Percentiles rank a stretch among this genome's conserved stretches.
These are phyloP conservation scores for Micronycteris hirsuta DNA, from an alignment of 2,113 vertebrate species.

Conservation along the genomic window DNA sequence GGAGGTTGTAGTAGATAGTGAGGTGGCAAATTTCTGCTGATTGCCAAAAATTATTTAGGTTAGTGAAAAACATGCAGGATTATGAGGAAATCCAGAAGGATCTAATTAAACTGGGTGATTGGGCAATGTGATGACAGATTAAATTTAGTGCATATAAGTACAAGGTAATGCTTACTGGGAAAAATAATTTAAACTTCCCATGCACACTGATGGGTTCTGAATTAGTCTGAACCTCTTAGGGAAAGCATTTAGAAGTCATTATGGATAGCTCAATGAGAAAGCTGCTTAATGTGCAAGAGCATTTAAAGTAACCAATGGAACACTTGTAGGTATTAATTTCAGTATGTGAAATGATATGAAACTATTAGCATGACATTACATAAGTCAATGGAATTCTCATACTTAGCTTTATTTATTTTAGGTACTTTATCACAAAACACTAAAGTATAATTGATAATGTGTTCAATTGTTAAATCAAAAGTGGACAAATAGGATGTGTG, in stretches of 20 bases:
- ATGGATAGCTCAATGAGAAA: conserved; percentile 53
- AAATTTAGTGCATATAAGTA: conserved; percentile 65
- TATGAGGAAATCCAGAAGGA: conserved; percentile 69
- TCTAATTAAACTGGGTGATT: conserved; percentile 70
- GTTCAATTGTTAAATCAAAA: conserved; percentile 37
- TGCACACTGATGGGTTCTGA: conserved; percentile 54
- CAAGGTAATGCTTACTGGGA: conserved; percentile 61
- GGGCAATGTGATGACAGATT: conserved; percentile 66
- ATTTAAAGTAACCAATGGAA: conserved; percentile 48
- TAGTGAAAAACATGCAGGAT: conserved; percentile 49
- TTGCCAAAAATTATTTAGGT: conserved; percentile 41
- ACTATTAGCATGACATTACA: conserved; percentile 39
- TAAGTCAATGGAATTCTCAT: conserved; percentile 5
- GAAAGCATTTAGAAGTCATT: conserved; percentile 64
- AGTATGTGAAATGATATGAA: conserved; percentile 41
- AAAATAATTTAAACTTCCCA: conserved; percentile 65
- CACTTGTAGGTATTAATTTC: conserved; percentile 31
- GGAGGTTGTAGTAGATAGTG: not conserved
- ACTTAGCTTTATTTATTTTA: conserved; percentile 21
- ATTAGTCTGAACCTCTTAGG: conserved; percentile 62
- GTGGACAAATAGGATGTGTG: not conserved
- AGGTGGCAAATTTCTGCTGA: conserved; percentile 57
- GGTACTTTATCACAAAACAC: conserved; percentile 13
- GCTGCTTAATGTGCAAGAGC: conserved; percentile 3
- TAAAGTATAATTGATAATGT: not conserved